Evolutionary conservation across 53 echinoderm and acorn worm species (phyloP), one percentile per base, ranked within the genome.

Genomic region (Crossaster papposus): DNA sequence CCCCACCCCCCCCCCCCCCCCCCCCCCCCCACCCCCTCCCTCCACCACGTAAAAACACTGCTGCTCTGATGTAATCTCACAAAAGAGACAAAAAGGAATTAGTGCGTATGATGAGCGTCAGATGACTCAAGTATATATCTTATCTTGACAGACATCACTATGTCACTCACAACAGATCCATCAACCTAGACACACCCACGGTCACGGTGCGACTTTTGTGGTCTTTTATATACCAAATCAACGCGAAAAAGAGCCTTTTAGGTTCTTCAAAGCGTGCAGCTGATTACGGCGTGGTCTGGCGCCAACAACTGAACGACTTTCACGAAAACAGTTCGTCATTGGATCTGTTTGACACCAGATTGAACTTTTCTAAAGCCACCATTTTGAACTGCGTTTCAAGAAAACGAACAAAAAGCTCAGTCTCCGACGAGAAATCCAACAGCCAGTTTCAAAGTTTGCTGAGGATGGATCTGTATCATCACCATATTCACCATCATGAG

Each of bases 401-500:
- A n/a, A 33, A 30, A 55, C 81, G 63, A 64, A 34, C 35, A 17
- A 79, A 62, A n/a, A 68, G n/a, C 11, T 28, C 3, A 23, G 24
- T 23, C n/a, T n/a, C n/a, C n/a, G n/a, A n/a, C n/a, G 11, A n/a
- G 68, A 68, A 26, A 68, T n/a, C 28, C 74, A 74, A 36, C 17
- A 20, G 11, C 8, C 18, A 5, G 22, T 35, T 74, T 32, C 24
- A 32, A 17, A 33, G 58, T 22, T 81, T 30, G 62, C 55, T 81
- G 33, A 81, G 55, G 83, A 83, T 83, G 83, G 83, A 83, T 26
- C 54, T 36, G 17, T 83, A 35, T 36, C 75, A 74, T 74, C 75
- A 80, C 29, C 55, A 55, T 31, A 15, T 76, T 44, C 87, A 87
- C 50, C 87, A 76, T 28, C 87, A 87, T 31, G 87, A 77, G 35